Evolutionary conservation across 2,797 vertebrate species (phyloP).

Genomic region (Xenops minutus): DNA sequence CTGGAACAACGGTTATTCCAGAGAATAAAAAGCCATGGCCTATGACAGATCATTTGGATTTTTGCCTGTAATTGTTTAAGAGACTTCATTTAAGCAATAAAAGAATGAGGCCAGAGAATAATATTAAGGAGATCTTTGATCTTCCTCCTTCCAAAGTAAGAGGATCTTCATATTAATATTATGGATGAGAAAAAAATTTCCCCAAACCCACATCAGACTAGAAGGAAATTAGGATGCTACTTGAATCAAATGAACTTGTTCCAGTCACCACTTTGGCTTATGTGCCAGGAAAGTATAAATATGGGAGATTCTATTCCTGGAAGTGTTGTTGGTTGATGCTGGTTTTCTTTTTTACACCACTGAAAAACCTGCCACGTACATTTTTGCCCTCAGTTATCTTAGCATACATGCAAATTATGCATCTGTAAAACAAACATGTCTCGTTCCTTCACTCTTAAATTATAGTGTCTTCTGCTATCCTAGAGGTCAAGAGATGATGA

Average conservation of each 20-base stretch:
- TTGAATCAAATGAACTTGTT: neutral
- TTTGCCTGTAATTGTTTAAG: conserved; percentile 31
- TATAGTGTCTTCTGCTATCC: neutral
- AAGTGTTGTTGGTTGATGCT: neutral
- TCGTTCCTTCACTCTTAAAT: neutral
- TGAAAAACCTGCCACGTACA: neutral
- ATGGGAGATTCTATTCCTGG: neutral
- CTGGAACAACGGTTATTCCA: conserved; percentile 9
- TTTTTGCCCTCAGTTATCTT: neutral
- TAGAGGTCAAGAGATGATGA: neutral
- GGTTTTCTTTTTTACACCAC: neutral
- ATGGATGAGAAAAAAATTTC: neutral
- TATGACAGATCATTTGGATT: neutral
- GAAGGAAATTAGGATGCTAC: neutral
- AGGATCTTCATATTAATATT: neutral
- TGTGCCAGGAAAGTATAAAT: neutral
- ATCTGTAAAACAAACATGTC: neutral
- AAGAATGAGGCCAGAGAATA: conserved; percentile 42
- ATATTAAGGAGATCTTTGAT: conserved; percentile 36
- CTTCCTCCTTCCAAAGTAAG: conserved; percentile 8
- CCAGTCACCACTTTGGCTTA: neutral
- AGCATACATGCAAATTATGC: neutral
- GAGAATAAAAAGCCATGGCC: neutral
- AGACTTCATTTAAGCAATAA: conserved; percentile 2
- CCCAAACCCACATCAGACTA: neutral